A percentile compares a stretch with the other conserved stretches of the same genome.
phyloP scores from a whole-genome alignment of 2,888 invertebrate genomes.

The Ectemnius continuus region DNA sequence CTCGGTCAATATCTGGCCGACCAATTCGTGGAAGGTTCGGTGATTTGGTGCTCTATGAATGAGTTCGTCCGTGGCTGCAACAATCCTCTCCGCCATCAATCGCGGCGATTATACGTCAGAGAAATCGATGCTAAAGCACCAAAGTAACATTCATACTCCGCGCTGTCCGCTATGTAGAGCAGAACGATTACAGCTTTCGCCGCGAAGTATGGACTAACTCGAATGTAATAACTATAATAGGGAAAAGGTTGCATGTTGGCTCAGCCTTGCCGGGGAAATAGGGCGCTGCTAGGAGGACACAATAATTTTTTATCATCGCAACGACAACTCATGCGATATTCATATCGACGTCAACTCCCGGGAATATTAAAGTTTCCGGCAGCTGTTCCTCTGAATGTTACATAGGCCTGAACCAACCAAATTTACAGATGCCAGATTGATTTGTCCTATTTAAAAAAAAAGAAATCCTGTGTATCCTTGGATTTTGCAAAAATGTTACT shows the following conservation, averaged over 20 bases:
- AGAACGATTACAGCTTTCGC: too few species aligned
- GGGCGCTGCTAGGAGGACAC: background rate
- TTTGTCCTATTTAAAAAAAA: background rate
- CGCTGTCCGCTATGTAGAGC: too few species aligned
- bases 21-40: constrained; percentile 22
- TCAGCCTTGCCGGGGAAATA: background rate
- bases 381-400: background rate
- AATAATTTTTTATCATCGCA: constrained; percentile 3
- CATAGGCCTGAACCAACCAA: constrained; percentile 1
- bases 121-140: too few species aligned
- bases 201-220: background rate
- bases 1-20: constrained; percentile 43
- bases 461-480: background rate
- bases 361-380: background rate
- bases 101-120: background rate
- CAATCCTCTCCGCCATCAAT: constrained; percentile 26
- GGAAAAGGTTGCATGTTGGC: constrained; percentile 1
- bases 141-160: too few species aligned
- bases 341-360: background rate
- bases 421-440: background rate
- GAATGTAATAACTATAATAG: background rate
- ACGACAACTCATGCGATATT: constrained; percentile 1
- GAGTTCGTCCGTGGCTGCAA: constrained; percentile 34
- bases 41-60: constrained; percentile 44
- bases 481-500: constrained; percentile 20